A percentile compares a stretch with the other conserved stretches of the same genome.
phyloP scores from a whole-genome alignment of 1,140 invertebrate genomes.

The Sycophila sp. region DNA sequence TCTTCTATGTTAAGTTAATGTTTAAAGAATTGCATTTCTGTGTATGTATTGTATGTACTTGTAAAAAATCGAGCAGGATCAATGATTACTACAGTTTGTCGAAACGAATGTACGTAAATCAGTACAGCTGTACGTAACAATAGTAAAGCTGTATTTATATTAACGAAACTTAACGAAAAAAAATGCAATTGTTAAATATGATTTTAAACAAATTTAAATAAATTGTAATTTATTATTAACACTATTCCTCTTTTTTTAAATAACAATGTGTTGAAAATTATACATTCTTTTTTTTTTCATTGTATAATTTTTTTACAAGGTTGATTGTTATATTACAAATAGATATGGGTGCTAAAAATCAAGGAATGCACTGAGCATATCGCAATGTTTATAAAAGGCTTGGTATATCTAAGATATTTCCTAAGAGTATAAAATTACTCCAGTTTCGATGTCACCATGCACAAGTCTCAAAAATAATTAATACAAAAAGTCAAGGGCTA shows the following conservation, averaged over 20 bases:
- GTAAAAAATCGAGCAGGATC: slow-evolving; percentile 26
- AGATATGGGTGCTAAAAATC: slow-evolving; percentile 26
- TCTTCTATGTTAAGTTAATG: slow-evolving; percentile 21
- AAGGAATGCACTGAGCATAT: slow-evolving; percentile 30
- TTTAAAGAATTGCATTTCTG: slow-evolving; percentile 25
- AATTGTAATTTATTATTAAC: slow-evolving; percentile 55
- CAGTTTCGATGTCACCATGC: background rate
- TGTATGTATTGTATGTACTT: slow-evolving; percentile 32
- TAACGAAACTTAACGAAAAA: slow-evolving; percentile 31
- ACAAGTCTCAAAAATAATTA: slow-evolving; percentile 12
- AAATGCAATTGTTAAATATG: slow-evolving; percentile 59
- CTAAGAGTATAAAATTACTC: slow-evolving; percentile 18
- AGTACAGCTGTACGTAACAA: slow-evolving; percentile 25
- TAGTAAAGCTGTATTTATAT: slow-evolving; percentile 40
- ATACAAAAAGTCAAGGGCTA: slow-evolving; percentile 1
- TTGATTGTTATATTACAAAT: slow-evolving; percentile 33
- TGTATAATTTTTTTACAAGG: slow-evolving; percentile 26
- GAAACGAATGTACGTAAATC: slow-evolving; percentile 26
- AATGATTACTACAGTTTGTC: slow-evolving; percentile 17
- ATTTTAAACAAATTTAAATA: slow-evolving; percentile 56
- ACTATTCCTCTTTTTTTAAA: slow-evolving; percentile 18
- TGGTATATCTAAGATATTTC: background rate
- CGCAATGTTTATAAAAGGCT: slow-evolving; percentile 22
- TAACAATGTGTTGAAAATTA: slow-evolving; percentile 45
- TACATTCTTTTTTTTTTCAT: slow-evolving; percentile 44